Evolutionary conservation across 1,140 invertebrate genomes (phyloP), one percentile per base, ranked within the genome.

Genomic region (Drosophila guanche): DNA sequence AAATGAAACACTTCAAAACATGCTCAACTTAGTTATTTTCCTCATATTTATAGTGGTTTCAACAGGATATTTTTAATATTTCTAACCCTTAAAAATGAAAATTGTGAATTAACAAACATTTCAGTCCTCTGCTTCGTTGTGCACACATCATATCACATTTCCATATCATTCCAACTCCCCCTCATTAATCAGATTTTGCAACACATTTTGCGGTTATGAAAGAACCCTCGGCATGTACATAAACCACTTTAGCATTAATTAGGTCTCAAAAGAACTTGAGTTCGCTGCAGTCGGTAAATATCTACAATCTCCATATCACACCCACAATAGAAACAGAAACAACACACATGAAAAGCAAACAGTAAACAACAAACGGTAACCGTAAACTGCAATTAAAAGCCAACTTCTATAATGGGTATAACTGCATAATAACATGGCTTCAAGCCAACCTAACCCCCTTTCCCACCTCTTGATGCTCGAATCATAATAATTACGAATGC

Each of bases 381-480:
- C 45, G 45, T 65, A 41, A 55, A 67, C 58, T 71, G 59, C 57
- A 80, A 69, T 69, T 69, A 69, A 69, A 69, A 68, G 51, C 52
- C 55, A 68, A 37, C 33, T 37, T 37, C 66, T 42, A 51, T 69
- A 48, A 68, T 25, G 29, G 51, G 33, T 51, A 48, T 22, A 69
- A 69, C 66, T 57, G 41, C 37, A 46, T 57, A 56, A 69, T 69
- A 22, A 10, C 33, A 22, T 4, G 33, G 33, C 33, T 37, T 12
- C 10, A 37, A 37, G 33, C 10, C 33, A 3, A 10, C 33, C 33
- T 3, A 10, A 3, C 3, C 22, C 22, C 46, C 12, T 48, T n/a
- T 7, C 12, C 10, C 5, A 16, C 16, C 3, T 50, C 14, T 50
- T 22, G 25, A 50, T 25, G 12, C 47, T 23, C 47, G 47, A 46